These are phyloP conservation scores for Pollicipes pollicipes DNA, from an alignment of 1,140 invertebrate species.

Conservation along the genomic window DNA sequence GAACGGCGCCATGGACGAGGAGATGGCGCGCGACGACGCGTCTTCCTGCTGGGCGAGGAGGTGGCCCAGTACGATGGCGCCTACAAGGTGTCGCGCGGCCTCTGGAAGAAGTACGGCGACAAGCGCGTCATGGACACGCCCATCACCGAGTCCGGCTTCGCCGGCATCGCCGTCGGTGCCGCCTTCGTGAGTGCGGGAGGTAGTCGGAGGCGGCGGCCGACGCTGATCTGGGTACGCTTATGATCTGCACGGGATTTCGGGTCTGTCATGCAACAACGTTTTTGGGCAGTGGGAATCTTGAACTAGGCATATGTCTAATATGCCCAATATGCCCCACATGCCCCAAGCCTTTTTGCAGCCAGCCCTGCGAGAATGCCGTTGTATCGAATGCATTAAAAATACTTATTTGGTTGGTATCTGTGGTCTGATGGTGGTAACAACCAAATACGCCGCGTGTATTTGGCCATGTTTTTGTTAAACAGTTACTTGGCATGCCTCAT, in stretches of 20 bases:
- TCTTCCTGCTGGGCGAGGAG: conserved; percentile 92
- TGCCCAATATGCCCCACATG: too few relatives aligned
- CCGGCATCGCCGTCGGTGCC: conserved; percentile 88
- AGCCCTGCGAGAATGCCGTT: too few relatives aligned
- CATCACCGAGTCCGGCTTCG: conserved; percentile 95
- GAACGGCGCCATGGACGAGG: conserved; percentile 91
- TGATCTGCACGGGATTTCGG: too few relatives aligned
- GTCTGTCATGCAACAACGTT: too few relatives aligned
- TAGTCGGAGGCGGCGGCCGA: not conserved
- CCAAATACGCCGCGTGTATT: too few relatives aligned
- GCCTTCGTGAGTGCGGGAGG: conserved; percentile 49
- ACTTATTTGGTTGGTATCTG: too few relatives aligned
- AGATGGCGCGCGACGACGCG: conserved; percentile 86
- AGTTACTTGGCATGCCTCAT: not conserved
- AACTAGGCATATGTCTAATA: too few relatives aligned
- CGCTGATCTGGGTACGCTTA: too few relatives aligned
- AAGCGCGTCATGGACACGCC: conserved; percentile 93
- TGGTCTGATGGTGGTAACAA: too few relatives aligned
- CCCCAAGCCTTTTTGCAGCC: too few relatives aligned
- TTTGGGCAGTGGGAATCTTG: too few relatives aligned
- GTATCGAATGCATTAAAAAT: too few relatives aligned
- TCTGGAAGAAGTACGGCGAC: conserved; percentile 97
- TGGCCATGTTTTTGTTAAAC: not conserved
- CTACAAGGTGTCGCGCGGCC: conserved; percentile 85
- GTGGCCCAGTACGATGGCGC: conserved; percentile 97